Base-by-base conservation (phyloP, 37 sponge, comb jelly and placozoan species). In the Bolinopsis microptera region DNA sequence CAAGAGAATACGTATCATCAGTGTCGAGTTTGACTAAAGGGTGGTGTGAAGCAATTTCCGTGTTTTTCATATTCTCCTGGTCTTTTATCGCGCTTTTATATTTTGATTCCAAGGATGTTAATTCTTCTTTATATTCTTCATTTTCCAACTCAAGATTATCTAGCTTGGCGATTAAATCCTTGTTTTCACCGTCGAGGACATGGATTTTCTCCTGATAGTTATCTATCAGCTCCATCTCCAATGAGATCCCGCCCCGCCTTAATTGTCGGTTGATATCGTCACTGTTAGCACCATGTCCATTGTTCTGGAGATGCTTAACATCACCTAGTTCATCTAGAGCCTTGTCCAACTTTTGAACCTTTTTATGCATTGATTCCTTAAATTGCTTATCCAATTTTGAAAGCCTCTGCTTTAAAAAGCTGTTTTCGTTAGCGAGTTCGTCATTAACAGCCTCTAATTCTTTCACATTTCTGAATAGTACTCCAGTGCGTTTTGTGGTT, bases 211-310 rank as follows among this genome's bases (percentile, higher is more conserved):
- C 90, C 61, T 86, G 90, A 30, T 86, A 86, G 5, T 8, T 86
- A n/a, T 86, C 90, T 9, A 86, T 86, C 90, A 86, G 34, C 48
- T 86, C 90, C 90, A 86, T 86, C 26, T 86, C 90, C 28, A 86
- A 41, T 2, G 90, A 86, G 25, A 86, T 48, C 36, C 90, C n/a
- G 1, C 80, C 80, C 21, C 21, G 28, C 2, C 33, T 1, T 35
- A 77, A 34, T 22, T 21, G 18, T 48, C 90, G 37, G 25, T 8
- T 33, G 3, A 86, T 30, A 40, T 86, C 90, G 41, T 86, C 90
- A 40, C 30, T 23, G 35, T 39, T 86, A 8, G 61, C n/a, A 27
- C 90, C 90, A n/a, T 18, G 32, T 0, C 90, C 90, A 3, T 16
- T 86, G 0, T 40, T 25, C 22, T 86, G 37, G 38, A 86, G 30